These are phyloP conservation scores for Panzeria rudis DNA, from an alignment of 2,888 invertebrate genomes.

Conservation along the genomic window DNA sequence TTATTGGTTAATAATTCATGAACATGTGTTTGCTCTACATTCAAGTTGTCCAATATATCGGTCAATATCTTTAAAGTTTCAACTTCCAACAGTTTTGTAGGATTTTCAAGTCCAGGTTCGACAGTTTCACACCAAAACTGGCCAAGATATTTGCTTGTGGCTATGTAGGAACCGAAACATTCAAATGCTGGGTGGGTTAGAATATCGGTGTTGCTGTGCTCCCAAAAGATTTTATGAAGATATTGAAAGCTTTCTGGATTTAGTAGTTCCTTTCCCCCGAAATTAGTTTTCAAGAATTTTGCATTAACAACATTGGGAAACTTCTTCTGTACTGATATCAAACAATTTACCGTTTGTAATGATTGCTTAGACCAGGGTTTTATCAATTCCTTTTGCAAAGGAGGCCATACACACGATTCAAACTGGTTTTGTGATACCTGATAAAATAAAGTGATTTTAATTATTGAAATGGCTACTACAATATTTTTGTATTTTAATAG, in stretches of 20 bases:
- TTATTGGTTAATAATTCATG: conserved; percentile 87
- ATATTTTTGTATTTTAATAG: background rate
- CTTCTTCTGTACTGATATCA: conserved; percentile 84
- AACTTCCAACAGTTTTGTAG: conserved; percentile 86
- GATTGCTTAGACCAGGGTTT: conserved; percentile 87
- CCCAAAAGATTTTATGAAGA: conserved; percentile 87
- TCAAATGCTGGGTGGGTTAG: conserved; percentile 88
- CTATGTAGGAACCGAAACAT: conserved; percentile 85
- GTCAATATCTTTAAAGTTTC: conserved; percentile 86
- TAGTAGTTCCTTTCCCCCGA: conserved; percentile 86
- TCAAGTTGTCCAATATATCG: conserved; percentile 83
- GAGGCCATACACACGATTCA: conserved; percentile 85
- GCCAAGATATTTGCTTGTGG: conserved; percentile 84
- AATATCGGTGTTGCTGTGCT: conserved; percentile 81
- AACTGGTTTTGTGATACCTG: conserved; percentile 86
- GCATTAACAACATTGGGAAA: conserved; percentile 85
- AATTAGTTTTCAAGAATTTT: conserved; percentile 85
- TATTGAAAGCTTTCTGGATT: conserved; percentile 85
- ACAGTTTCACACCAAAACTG: conserved; percentile 86
- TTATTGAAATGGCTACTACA: background rate
- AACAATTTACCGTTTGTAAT: conserved; percentile 87
- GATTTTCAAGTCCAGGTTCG: conserved; percentile 83
- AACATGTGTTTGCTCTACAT: conserved; percentile 82
- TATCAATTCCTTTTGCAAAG: conserved; percentile 86
- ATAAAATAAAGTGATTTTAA: background rate